These are phyloP conservation scores for Enteromius afrohamiltoni DNA, from an alignment of 2,797 vertebrate species.

Conservation along the genomic window DNA sequence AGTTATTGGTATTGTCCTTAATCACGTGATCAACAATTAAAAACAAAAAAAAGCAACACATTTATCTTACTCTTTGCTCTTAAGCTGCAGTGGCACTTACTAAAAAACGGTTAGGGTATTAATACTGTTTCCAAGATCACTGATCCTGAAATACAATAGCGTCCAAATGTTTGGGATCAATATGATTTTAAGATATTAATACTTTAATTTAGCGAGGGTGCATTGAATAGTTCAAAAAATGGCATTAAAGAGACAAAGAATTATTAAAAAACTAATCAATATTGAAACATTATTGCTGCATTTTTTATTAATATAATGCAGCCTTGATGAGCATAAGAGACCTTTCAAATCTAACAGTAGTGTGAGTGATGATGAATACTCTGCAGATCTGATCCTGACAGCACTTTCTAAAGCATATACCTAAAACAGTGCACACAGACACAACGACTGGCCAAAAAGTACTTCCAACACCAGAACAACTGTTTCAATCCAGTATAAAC, in stretches of 20 bases:
- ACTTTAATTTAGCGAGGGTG: background rate
- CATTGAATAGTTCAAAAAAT: background rate
- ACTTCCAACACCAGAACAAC: background rate
- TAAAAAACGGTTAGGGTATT: constrained; percentile 4
- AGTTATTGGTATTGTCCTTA: background rate
- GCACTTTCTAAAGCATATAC: background rate
- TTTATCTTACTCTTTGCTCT: background rate
- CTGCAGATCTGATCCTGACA: background rate
- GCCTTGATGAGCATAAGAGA: background rate
- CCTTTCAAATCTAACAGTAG: background rate
- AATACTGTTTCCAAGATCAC: background rate
- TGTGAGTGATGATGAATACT: constrained; percentile 15
- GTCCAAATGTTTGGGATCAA: background rate
- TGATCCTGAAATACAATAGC: background rate
- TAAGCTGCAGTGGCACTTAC: background rate
- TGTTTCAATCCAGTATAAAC: constrained; percentile 15
- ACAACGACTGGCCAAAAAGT: background rate
- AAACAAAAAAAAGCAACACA: background rate
- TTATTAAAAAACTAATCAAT: no score
- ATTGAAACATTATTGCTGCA: background rate
- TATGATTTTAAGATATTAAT: background rate
- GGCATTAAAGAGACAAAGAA: background rate
- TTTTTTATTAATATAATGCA: background rate
- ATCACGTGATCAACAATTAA: background rate
- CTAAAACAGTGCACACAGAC: background rate